Evolutionary conservation across 1,140 invertebrate genomes (phyloP).

Genomic region (Neelides sp.): DNA sequence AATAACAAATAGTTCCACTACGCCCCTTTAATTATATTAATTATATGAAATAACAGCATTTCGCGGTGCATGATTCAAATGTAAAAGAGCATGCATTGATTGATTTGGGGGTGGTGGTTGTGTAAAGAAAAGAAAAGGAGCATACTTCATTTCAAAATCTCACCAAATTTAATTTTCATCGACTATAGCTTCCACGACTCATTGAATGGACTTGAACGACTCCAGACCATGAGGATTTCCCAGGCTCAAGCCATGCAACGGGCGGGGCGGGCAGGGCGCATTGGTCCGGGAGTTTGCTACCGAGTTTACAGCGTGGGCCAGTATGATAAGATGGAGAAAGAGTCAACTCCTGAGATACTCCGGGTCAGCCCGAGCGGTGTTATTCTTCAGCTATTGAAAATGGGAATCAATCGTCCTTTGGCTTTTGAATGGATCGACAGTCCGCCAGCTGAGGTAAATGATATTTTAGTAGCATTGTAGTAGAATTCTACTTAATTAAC

Average conservation of each 20-base stretch:
- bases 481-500: background rate
- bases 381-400: constrained; percentile 65
- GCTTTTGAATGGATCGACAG: constrained; percentile 86
- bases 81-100: background rate
- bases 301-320: constrained; percentile 60
- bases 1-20: no score
- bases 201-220: constrained; percentile 58
- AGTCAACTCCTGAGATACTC: constrained; percentile 74
- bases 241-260: constrained; percentile 86
- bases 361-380: constrained; percentile 61
- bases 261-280: constrained; percentile 76
- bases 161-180: no score
- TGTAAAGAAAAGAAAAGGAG: constrained; percentile 34
- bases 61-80: no score
- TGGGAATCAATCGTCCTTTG: constrained; percentile 61
- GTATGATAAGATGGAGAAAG: constrained; percentile 54
- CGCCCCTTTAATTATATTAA: no score
- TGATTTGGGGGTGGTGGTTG: background rate
- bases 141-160: no score
- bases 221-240: constrained; percentile 71
- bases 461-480: constrained; percentile 16
- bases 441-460: constrained; percentile 51
- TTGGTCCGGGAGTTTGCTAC: constrained; percentile 69
- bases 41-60: no score
- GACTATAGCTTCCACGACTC: constrained; percentile 5